Conservation (phyloP, 1,140 invertebrate species). For the Heliconius eleuchia region DNA sequence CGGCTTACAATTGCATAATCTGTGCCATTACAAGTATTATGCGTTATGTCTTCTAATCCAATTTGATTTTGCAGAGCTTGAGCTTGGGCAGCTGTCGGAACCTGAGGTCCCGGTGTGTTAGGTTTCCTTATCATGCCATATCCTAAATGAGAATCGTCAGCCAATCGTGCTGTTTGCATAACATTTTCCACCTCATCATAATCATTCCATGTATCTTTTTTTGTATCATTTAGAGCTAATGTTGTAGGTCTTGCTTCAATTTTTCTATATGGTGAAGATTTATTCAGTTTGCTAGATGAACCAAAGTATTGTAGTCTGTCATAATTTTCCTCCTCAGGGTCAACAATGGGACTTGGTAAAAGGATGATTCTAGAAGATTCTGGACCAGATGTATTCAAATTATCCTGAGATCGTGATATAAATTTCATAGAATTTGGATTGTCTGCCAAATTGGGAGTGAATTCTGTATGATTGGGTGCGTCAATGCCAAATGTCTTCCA, state of each 20-base stretch:
- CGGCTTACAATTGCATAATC: conserved; percentile 91
- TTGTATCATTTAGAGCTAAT: conserved; percentile 60
- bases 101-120: conserved; percentile 73
- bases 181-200: conserved; percentile 85
- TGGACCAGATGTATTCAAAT: conserved; percentile 71
- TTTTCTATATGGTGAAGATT: conserved; percentile 86
- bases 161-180: conserved; percentile 85
- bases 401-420: conserved; percentile 79
- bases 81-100: conserved; percentile 71
- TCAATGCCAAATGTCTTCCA: conserved; percentile 90
- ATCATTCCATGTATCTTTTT: conserved; percentile 83
- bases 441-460: conserved; percentile 67
- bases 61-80: conserved; percentile 72
- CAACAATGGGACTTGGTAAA: conserved; percentile 70
- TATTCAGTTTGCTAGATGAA: conserved; percentile 85
- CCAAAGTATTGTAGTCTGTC: conserved; percentile 91
- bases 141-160: conserved; percentile 89
- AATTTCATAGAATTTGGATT: conserved; percentile 73
- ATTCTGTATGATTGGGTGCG: conserved; percentile 85
- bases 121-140: conserved; percentile 89
- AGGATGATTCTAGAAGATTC: conserved; percentile 77
- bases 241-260: conserved; percentile 80
- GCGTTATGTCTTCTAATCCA: conserved; percentile 79
- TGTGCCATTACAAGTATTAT: conserved; percentile 87
- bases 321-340: conserved; percentile 83